Conservation (phyloP, 2,888 invertebrate species). For the Allophyes oxyacanthae region DNA sequence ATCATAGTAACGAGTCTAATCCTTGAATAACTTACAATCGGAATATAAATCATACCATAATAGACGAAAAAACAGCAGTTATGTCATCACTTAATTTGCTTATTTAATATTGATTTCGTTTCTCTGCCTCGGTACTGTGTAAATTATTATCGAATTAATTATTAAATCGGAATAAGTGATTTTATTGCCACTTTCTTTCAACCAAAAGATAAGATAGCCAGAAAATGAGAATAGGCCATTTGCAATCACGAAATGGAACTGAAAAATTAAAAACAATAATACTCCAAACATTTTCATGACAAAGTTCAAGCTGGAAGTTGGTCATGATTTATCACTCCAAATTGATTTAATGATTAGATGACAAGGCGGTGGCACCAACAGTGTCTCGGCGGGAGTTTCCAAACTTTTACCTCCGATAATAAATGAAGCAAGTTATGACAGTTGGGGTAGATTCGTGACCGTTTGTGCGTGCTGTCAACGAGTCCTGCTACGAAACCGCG, state of each 20-base stretch:
- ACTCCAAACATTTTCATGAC: conserved; percentile 35
- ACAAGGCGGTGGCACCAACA: conserved; percentile 56
- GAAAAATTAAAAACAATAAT: conserved; percentile 15
- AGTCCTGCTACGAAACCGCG: conserved; percentile 19
- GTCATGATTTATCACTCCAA: conserved; percentile 62
- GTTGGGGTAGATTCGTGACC: conserved; percentile 64
- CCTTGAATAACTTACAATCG: too few species aligned
- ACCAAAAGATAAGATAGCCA: conserved; percentile 1
- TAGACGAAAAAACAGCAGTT: too few species aligned
- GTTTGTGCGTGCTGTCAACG: conserved; percentile 57
- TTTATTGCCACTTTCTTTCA: background rate
- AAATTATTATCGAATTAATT: too few species aligned
- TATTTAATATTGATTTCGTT: too few species aligned
- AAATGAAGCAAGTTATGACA: conserved; percentile 71
- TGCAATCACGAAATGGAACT: background rate
- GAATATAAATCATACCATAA: too few species aligned
- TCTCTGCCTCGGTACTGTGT: too few species aligned
- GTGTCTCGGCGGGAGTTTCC: conserved; percentile 54
- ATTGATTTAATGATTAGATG: conserved; percentile 68
- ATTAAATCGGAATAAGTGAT: too few species aligned
- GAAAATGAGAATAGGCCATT: background rate
- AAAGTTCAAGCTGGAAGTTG: conserved; percentile 44
- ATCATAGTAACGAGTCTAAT: too few species aligned
- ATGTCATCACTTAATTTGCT: too few species aligned
- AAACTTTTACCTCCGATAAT: conserved; percentile 69